Evolutionary conservation across 1,140 invertebrate genomes (phyloP), one percentile per base, ranked within the genome.

Genomic region (Heliconius congener): DNA sequence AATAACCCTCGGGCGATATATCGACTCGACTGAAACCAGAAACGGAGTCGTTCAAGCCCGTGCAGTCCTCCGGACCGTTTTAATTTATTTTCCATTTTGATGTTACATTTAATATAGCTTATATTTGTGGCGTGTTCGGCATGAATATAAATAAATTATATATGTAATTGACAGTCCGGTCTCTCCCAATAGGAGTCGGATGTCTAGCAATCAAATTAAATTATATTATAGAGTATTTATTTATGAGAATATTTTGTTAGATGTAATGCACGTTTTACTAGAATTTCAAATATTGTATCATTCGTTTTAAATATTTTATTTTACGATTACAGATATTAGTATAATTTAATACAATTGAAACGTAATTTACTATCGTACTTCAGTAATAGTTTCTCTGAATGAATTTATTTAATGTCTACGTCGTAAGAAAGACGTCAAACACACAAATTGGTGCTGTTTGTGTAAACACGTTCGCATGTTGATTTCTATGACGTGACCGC

Each of bases 1-100:
- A 84, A 89, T 89, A 84, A 81, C 83, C 81, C 82, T 79, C 72
- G 85, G 86, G 79, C 46, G 76, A 75, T 81, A 81, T 81, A 81
- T 81, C 74, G 37, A 71, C 37, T 81, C 74, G 37, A 55, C 37
- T 73, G 23, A 71, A 76, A 76, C 39, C 74, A 76, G 78, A 79
- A 72, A 74, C 66, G 39, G 66, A 66, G 71, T 75, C 66, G 73
- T 79, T 42, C 50, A 16, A 60, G 39, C 11, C 55, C 78, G 66
- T 76, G 78, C 71, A 60, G 11, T 74, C 57, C 30, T 78, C 55
- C 11, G 42, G 74, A 37, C 27, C 74, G 75, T n/a, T 66, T 76
- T 60, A 76, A 76, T 71, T 76, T 76, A 76, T 74, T 70, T 76
- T 76, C 6, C n/a, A 75, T 70, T 76, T 30, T 71, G 18, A 76